phyloP scores from a whole-genome alignment of 2,113 vertebrate species.

The Petrocephalus microphthalmus region DNA sequence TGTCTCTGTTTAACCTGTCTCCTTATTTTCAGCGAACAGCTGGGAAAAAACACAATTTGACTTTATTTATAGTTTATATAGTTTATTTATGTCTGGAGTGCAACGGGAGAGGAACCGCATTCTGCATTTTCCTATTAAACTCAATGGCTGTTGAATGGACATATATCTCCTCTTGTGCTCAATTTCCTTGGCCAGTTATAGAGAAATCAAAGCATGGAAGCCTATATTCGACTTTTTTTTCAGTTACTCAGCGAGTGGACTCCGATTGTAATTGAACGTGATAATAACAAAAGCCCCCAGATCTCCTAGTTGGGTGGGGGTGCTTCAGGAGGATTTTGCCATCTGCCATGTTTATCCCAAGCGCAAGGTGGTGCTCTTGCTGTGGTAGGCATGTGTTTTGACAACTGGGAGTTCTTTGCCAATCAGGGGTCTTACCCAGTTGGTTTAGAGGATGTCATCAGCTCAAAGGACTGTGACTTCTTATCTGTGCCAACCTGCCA shows the following conservation, averaged over 20 bases:
- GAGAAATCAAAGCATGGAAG: not conserved
- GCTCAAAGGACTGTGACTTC: not conserved
- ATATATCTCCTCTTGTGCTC: not conserved
- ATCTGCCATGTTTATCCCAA: not conserved
- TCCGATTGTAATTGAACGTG: not conserved
- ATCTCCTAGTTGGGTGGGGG: not conserved
- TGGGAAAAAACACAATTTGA: not conserved
- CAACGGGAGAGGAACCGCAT: not conserved
- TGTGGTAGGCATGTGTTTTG: not conserved
- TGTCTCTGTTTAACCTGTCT: not conserved
- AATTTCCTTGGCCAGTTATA: not conserved
- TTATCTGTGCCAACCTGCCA: not conserved
- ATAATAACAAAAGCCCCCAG: not conserved
- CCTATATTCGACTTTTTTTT: not conserved
- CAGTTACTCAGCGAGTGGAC: not conserved
- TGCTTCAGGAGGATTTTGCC: not conserved
- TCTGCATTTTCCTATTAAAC: not conserved
- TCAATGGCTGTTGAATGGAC: not conserved
- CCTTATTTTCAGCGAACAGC: not conserved
- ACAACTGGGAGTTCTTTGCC: not conserved
- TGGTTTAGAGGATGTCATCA: not conserved
- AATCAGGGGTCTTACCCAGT: not conserved
- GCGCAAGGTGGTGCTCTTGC: not conserved
- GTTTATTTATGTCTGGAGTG: not conserved
- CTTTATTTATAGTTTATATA: not conserved